Percentiles rank a stretch among this genome's conserved stretches.
phyloP scores from a whole-genome alignment of 1,140 invertebrate genomes.

The Vollenhovia emeryi region DNA sequence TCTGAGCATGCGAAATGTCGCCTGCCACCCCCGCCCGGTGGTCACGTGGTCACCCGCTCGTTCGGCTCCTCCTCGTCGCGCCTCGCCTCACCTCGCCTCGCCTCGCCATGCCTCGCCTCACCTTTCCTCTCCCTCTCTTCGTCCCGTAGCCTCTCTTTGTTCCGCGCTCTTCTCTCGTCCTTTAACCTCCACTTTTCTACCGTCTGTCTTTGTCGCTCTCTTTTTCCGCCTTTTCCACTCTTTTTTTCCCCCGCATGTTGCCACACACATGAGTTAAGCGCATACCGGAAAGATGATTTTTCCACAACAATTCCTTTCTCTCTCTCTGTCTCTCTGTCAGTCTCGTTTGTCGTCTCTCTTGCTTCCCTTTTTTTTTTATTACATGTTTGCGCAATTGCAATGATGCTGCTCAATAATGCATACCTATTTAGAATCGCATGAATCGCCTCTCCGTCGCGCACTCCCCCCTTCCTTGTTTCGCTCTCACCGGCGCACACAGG shows the following conservation, averaged over 20 bases:
- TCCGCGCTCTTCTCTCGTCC: constrained; percentile 9
- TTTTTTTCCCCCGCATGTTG: background rate
- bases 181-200: background rate
- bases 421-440: background rate
- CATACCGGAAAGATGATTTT: background rate
- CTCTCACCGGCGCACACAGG: constrained; percentile 51
- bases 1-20: constrained; percentile 84
- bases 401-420: background rate
- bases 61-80: constrained; percentile 51
- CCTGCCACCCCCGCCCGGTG: constrained; percentile 82
- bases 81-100: background rate
- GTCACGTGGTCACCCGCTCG: constrained; percentile 80
- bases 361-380: background rate
- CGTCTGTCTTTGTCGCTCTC: constrained; percentile 12
- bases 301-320: background rate
- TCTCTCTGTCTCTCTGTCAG: background rate
- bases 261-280: background rate
- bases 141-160: constrained; percentile 34
- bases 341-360: background rate
- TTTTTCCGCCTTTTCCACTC: background rate
- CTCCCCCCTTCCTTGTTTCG: background rate
- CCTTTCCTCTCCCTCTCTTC: background rate
- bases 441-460: background rate
- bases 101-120: background rate
- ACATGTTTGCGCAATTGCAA: background rate